Conservation (phyloP, 2,888 invertebrate species). For the Ennomos erosarius region DNA sequence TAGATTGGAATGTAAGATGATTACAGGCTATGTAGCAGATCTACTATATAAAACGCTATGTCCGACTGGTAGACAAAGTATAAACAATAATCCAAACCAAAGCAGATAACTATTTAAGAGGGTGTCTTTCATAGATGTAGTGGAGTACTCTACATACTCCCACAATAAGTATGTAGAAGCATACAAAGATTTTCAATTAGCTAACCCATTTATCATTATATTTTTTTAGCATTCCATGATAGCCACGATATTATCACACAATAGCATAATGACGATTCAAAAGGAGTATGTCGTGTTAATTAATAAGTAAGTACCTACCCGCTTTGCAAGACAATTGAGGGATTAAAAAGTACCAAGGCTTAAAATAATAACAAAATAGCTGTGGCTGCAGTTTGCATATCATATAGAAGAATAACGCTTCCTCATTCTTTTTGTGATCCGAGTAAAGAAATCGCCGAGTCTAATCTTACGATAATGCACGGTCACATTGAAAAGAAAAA, state of each 20-base stretch:
- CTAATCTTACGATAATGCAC: constrained; percentile 2
- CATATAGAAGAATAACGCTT: too few species aligned
- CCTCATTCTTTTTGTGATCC: too few species aligned
- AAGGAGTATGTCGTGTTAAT: constrained; percentile 29
- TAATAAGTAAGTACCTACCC: constrained; percentile 18
- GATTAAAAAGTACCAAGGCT: constrained; percentile 3
- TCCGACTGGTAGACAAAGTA: too few species aligned
- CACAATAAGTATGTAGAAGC: too few species aligned
- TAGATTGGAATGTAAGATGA: too few species aligned
- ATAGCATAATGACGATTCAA: constrained; percentile 35
- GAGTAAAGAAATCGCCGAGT: constrained; percentile 1
- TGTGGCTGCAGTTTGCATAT: background rate
- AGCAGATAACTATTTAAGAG: too few species aligned
- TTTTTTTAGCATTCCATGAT: constrained; percentile 12
- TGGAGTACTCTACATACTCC: too few species aligned
- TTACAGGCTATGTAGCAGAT: too few species aligned
- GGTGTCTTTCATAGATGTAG: too few species aligned
- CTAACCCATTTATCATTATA: constrained; percentile 1
- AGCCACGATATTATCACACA: constrained; percentile 39
- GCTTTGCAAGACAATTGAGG: constrained; percentile 22
- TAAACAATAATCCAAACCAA: too few species aligned
- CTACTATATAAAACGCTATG: too few species aligned
- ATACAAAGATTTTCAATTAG: constrained; percentile 3
- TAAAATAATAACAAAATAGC: background rate
- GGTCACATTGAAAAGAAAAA: background rate